Evolutionary conservation across 2,888 invertebrate species (phyloP).

Genomic region (Euphydryas editha): DNA sequence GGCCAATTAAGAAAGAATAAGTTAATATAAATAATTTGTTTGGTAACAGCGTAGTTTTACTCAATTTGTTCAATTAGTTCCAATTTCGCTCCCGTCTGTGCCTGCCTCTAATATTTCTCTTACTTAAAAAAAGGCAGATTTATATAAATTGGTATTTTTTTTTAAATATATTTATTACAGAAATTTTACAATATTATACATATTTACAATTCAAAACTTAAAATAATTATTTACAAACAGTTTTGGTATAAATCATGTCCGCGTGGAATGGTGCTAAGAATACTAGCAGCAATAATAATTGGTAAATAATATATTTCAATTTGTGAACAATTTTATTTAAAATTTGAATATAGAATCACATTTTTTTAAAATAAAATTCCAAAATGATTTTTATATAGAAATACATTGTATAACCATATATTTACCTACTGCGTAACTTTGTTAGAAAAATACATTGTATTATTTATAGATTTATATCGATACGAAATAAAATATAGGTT

Average conservation of each 20-base stretch:
- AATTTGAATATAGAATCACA: background rate
- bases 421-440: conserved; percentile 14
- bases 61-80: conserved; percentile 1
- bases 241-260: too few relatives aligned
- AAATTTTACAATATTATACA: too few relatives aligned
- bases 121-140: background rate
- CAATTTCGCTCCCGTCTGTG: background rate
- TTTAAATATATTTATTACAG: too few relatives aligned
- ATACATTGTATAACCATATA: background rate
- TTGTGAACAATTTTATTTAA: background rate
- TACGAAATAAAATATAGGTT: conserved; percentile 54
- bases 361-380: background rate
- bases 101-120: background rate
- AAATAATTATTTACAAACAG: too few relatives aligned
- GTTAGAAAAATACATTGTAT: conserved; percentile 24
- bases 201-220: too few relatives aligned
- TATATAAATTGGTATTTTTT: too few relatives aligned
- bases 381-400: background rate
- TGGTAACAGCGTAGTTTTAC: background rate
- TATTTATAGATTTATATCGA: conserved; percentile 28
- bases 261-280: too few relatives aligned
- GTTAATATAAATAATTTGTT: conserved; percentile 11
- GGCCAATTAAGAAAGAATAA: conserved; percentile 6
- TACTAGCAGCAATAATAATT: background rate
- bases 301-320: background rate